Evolutionary conservation across 2,113 vertebrate genomes (phyloP).

Genomic region (Proteles cristata): DNA sequence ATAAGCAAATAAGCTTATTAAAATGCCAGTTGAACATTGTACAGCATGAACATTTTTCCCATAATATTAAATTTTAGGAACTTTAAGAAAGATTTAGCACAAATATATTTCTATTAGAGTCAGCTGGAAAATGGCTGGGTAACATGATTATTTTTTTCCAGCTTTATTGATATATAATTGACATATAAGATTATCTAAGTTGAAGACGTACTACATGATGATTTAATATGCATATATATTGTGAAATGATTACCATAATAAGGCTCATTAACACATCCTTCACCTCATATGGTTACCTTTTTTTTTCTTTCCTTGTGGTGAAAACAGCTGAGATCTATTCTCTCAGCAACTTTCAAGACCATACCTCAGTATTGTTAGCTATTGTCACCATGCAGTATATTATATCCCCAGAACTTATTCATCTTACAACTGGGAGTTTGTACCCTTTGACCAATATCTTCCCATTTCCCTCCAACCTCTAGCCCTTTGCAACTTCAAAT

Average conservation of each 20-base stretch:
- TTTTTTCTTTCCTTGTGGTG: background rate
- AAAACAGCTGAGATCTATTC: background rate
- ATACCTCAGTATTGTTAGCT: background rate
- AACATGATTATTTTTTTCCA: background rate
- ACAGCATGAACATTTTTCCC: background rate
- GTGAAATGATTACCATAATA: background rate
- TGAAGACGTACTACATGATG: background rate
- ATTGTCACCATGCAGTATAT: background rate
- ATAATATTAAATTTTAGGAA: slow-evolving; percentile 4
- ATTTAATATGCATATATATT: background rate
- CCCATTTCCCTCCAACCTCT: background rate
- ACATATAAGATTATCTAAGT: background rate
- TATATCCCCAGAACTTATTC: background rate
- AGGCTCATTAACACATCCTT: background rate
- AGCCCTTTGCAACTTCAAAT: background rate
- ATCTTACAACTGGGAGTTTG: background rate
- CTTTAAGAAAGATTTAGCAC: slow-evolving; percentile 14
- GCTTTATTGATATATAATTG: background rate
- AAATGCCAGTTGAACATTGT: background rate
- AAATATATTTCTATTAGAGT: slow-evolving; percentile 58
- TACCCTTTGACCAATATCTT: background rate
- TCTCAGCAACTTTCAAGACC: background rate
- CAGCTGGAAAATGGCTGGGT: background rate
- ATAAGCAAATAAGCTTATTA: background rate
- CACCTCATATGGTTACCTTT: background rate